Conservation (phyloP, 2,888 invertebrate species). For the Oithona nana region DNA sequence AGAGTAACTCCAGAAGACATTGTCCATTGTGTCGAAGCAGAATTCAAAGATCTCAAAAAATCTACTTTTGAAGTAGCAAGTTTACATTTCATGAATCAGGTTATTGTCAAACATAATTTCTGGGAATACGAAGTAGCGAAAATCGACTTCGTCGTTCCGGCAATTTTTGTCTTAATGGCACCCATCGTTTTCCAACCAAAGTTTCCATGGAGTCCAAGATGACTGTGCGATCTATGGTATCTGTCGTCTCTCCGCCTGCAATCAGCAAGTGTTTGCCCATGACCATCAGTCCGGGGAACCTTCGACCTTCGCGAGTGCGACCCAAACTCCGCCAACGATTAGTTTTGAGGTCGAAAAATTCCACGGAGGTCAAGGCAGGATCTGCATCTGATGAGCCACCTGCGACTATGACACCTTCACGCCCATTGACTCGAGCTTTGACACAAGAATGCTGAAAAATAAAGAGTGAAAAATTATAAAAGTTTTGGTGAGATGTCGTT, state of each 20-base stretch:
- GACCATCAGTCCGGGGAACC: slow-evolving; percentile 9
- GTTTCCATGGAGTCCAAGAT: slow-evolving; percentile 14
- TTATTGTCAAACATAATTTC: neutral
- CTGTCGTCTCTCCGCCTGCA: slow-evolving; percentile 5
- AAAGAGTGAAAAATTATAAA: neutral
- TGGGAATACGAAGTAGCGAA: neutral
- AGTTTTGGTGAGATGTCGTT: too few relatives aligned
- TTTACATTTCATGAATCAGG: too few relatives aligned
- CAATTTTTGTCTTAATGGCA: neutral
- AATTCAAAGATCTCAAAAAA: too few relatives aligned
- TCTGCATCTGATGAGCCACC: slow-evolving; percentile 2
- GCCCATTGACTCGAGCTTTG: slow-evolving; percentile 8
- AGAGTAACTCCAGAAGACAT: too few relatives aligned
- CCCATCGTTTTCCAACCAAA: neutral
- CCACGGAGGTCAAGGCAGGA: slow-evolving; percentile 2
- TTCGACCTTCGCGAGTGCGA: slow-evolving; percentile 2
- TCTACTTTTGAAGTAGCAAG: too few relatives aligned
- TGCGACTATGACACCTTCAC: slow-evolving; percentile 6
- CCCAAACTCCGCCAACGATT: slow-evolving; percentile 1
- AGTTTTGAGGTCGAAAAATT: neutral
- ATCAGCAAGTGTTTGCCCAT: neutral
- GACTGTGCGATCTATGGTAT: neutral
- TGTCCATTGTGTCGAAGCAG: too few relatives aligned
- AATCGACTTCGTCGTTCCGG: slow-evolving; percentile 8
- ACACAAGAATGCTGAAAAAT: slow-evolving; percentile 9